Percentiles rank a stretch among this genome's conserved stretches.
Conservation (phyloP, 2,888 invertebrate species). For the Apotomis betuletana region DNA sequence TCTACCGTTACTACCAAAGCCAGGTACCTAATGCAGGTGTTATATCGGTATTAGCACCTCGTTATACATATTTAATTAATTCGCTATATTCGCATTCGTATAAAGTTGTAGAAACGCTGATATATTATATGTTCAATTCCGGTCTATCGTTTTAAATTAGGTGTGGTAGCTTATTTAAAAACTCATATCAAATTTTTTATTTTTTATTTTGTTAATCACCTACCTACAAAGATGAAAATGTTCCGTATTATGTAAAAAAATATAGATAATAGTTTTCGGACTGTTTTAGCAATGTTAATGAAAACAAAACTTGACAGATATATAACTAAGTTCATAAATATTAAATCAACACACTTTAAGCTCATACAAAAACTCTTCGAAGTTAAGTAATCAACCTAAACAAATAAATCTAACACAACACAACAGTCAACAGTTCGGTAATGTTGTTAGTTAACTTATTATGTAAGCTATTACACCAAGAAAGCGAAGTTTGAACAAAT, state of each 20-base stretch:
- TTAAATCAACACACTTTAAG: too few species aligned
- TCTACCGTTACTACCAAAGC: constrained; percentile 8
- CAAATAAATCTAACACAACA: background rate
- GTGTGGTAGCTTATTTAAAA: too few species aligned
- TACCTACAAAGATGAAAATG: too few species aligned
- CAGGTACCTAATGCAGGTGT: background rate
- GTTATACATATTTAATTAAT: background rate
- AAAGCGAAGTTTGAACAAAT: background rate
- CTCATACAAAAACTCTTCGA: too few species aligned
- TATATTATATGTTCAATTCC: too few species aligned
- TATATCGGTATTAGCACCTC: background rate
- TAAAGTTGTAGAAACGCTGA: background rate
- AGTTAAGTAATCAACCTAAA: background rate
- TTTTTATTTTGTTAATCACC: too few species aligned
- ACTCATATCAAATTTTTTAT: too few species aligned
- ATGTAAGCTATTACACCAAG: constrained; percentile 6
- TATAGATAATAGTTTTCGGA: too few species aligned
- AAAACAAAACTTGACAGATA: too few species aligned
- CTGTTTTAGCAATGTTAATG: too few species aligned
- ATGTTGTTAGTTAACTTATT: background rate
- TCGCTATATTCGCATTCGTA: background rate
- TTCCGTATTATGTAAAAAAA: too few species aligned
- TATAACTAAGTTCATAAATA: background rate
- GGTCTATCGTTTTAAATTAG: too few species aligned
- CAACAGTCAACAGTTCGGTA: background rate